Conservation (phyloP, 2,113 vertebrate species). For the Chiloscyllium plagiosum region DNA sequence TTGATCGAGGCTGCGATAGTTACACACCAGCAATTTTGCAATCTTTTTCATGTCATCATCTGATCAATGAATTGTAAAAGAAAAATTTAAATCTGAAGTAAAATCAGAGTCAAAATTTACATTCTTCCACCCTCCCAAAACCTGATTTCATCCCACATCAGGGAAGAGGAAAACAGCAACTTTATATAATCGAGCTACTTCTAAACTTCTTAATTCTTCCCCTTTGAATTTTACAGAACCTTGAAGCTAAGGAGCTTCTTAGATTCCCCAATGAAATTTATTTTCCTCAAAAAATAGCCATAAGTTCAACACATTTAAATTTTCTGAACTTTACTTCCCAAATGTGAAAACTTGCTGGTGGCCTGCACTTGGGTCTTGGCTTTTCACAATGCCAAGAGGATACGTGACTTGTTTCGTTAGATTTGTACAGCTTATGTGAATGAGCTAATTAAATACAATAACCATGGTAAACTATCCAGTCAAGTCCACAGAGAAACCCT, state of each 20-base stretch:
- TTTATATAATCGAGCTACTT: not conserved
- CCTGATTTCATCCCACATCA: not conserved
- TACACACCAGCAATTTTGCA: constrained; percentile 62
- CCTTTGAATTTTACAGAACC: not conserved
- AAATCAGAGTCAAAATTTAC: not conserved
- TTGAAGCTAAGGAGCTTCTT: not conserved
- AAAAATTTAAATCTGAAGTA: not conserved
- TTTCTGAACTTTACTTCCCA: too few relatives aligned
- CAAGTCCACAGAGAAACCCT: not conserved
- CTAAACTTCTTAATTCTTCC: not conserved
- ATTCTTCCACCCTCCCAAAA: not conserved
- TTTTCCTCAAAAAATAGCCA: not conserved
- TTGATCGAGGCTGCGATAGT: constrained; percentile 62
- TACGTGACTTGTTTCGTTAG: not conserved
- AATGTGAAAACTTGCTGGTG: not conserved
- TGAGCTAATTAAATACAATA: not conserved
- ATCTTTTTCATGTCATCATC: constrained; percentile 51
- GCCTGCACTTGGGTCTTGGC: not conserved
- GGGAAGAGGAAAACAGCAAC: not conserved
- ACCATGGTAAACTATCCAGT: not conserved
- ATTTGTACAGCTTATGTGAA: too few relatives aligned
- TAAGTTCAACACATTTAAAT: not conserved
- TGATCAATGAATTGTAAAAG: constrained; percentile 38
- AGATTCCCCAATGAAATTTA: not conserved
- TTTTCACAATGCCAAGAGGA: not conserved